Evolutionary conservation across 2,888 invertebrate species (phyloP).

Genomic region (Heliconius charithonia): DNA sequence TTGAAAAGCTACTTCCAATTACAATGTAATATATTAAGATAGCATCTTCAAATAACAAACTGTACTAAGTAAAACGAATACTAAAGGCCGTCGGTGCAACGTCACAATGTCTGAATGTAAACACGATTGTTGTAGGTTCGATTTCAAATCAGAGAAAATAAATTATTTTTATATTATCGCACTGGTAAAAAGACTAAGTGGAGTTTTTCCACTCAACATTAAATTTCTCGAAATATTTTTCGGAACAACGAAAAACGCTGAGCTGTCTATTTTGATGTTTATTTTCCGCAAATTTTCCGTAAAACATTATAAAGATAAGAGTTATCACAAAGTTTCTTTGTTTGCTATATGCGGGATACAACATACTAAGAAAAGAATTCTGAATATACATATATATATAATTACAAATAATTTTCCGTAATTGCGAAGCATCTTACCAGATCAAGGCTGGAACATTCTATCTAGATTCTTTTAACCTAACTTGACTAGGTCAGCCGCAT

Average conservation of each 20-base stretch:
- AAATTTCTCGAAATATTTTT: background rate
- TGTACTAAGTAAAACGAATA: background rate
- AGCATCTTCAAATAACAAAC: background rate
- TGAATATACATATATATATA: background rate
- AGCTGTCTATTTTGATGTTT: no score
- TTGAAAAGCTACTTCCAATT: background rate
- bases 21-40: background rate
- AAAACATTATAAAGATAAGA: no score
- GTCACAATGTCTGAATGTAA: no score
- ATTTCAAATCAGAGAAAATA: no score
- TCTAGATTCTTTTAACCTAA: constrained; percentile 37
- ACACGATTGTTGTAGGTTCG: no score
- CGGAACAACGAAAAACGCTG: no score
- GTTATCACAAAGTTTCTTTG: background rate
- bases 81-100: no score
- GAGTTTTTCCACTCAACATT: background rate
- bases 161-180: background rate
- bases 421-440: constrained; percentile 27
- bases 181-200: background rate
- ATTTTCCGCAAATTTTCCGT: no score
- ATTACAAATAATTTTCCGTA: constrained; percentile 28
- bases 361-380: background rate
- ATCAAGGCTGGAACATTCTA: constrained; percentile 38
- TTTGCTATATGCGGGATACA: background rate
- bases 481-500: constrained; percentile 37